Evolutionary conservation across 2,797 vertebrate genomes (phyloP), one percentile per base, ranked within the genome.

Genomic region (Oryzias sinensis): DNA sequence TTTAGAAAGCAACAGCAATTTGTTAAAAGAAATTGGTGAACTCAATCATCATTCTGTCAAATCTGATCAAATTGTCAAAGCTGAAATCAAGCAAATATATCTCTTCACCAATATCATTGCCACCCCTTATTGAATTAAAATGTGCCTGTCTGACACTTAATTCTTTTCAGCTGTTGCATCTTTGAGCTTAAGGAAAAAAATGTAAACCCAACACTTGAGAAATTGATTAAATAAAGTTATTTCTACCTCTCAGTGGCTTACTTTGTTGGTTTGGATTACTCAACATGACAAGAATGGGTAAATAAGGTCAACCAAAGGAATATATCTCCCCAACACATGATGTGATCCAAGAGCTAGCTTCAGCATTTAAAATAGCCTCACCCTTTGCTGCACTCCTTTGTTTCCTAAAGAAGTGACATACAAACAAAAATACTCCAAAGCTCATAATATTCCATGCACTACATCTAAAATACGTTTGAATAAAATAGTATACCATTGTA

Each of bases 141-240:
- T 16, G 58, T 85, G 67, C 72, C 71, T 72, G 62, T 69, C 27
- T 2, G 53, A 69, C 14, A n/a, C 20, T 53, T 59, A 4, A 42
- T 65, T 69, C 58, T 72, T 66, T 70, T 52, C 43, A 59, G 20
- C 69, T 45, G 27, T 69, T 15, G 62, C 9, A 11, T 73, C 56
- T 63, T 74, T 60, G 59, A 49, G 60, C 72, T 61, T 53, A 72
- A 50, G 65, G 33, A 53, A 20, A 49, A 49, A 41, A 20, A 6
- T 69, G 45, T 27, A 54, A n/a, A 15, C 13, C 41, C 58, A 43
- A 14, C 63, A 49, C 73, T 67, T 75, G 56, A 75, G 55, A 80
- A 75, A 76, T 66, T 43, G 53, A 47, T 72, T 5, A n/a, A 82
- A 82, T 84, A 83, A 85, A 85, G 62, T 49, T 59, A 56, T 81